Conservation (phyloP, 2,888 invertebrate species). For the Ametastegia equiseti region DNA sequence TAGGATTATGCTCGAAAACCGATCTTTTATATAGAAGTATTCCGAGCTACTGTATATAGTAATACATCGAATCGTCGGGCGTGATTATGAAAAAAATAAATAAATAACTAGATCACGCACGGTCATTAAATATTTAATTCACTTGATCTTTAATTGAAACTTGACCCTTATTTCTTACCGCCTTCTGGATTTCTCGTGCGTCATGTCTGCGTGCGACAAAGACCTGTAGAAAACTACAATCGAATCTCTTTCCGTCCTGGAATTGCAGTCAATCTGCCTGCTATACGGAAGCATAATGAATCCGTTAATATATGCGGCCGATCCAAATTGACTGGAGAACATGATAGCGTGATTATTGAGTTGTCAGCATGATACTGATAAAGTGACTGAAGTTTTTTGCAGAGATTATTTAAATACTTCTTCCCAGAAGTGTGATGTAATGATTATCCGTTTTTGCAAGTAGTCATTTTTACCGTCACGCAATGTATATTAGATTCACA, state of each 20-base stretch:
- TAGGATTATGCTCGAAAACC: background rate
- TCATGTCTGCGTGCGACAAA: background rate
- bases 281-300: background rate
- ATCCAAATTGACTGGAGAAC: background rate
- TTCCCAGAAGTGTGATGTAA: no score
- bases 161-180: background rate
- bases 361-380: background rate
- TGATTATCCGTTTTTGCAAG: no score
- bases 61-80: background rate
- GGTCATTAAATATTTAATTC: background rate
- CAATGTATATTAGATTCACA: no score
- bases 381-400: background rate
- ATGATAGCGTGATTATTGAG: background rate
- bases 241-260: background rate
- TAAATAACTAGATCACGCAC: slow-evolving; percentile 22
- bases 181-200: background rate
- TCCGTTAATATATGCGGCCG: background rate
- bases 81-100: no score
- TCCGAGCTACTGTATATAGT: background rate
- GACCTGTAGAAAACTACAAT: background rate
- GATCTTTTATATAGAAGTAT: slow-evolving; percentile 14
- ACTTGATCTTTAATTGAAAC: slow-evolving; percentile 22
- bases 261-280: background rate
- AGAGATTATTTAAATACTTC: no score
- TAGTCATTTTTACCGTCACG: no score